These are phyloP conservation scores for Globodera ellingtonae DNA, from an alignment of 1,140 invertebrate genomes.

Conservation along the genomic window DNA sequence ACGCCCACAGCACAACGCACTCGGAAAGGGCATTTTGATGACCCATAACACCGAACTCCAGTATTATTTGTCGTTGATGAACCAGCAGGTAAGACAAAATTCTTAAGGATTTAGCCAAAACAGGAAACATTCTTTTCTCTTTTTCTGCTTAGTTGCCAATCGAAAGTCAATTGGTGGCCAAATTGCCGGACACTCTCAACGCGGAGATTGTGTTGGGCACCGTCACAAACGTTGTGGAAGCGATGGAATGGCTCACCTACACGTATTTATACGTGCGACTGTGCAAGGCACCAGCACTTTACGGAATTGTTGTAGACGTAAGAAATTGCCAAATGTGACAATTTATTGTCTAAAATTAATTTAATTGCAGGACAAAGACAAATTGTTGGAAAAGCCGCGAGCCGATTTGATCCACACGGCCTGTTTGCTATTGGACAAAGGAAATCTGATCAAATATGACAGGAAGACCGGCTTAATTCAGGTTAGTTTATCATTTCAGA, in stretches of 20 bases:
- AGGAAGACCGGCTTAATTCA: slow-evolving; percentile 90
- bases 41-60: slow-evolving; percentile 98
- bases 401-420: slow-evolving; percentile 96
- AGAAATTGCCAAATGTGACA: slow-evolving; percentile 22
- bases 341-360: slow-evolving; percentile 9
- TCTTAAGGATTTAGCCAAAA: background rate
- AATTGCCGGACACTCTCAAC: slow-evolving; percentile 91
- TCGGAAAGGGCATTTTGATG: slow-evolving; percentile 97
- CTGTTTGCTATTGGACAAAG: slow-evolving; percentile 83
- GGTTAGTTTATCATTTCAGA: slow-evolving; percentile 29
- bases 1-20: slow-evolving; percentile 95
- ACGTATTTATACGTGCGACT: slow-evolving; percentile 90
- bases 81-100: slow-evolving; percentile 77
- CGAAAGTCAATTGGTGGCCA: slow-evolving; percentile 72
- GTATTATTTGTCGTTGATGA: slow-evolving; percentile 94
- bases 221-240: slow-evolving; percentile 90
- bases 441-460: slow-evolving; percentile 92
- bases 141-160: slow-evolving; percentile 67
- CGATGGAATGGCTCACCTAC: slow-evolving; percentile 92
- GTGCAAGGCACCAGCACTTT: slow-evolving; percentile 80
- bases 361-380: slow-evolving; percentile 71
- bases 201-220: slow-evolving; percentile 96
- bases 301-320: slow-evolving; percentile 81
- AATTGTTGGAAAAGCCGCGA: slow-evolving; percentile 80
- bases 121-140: slow-evolving; percentile 31